Evolutionary conservation across 35 echinoderm and acorn worm genomes (phyloP).

Genomic region (Amphiura filiformis): DNA sequence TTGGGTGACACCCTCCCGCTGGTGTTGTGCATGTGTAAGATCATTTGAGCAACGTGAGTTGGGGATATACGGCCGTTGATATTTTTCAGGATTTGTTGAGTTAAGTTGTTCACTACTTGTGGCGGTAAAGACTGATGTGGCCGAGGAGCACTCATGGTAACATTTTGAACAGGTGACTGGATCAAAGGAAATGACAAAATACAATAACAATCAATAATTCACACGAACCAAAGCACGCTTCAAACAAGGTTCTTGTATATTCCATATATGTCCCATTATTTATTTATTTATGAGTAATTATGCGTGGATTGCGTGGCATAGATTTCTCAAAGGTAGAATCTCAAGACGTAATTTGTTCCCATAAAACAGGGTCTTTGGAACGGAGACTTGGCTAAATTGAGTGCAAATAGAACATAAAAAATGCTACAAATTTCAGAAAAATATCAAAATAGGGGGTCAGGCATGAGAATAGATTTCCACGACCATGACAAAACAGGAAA

Average conservation of each 20-base stretch:
- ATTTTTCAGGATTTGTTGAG: slow-evolving; percentile 67
- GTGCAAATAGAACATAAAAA: no score
- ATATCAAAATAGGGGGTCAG: no score
- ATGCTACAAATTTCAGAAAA: no score
- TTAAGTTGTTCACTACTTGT: slow-evolving; percentile 55
- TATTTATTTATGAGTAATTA: not conserved
- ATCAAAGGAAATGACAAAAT: not conserved
- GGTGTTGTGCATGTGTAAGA: slow-evolving; percentile 50
- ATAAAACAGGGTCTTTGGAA: no score
- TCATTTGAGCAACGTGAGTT: slow-evolving; percentile 69
- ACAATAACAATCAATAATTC: not conserved
- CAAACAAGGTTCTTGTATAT: no score
- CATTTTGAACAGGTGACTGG: not conserved
- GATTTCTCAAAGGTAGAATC: no score
- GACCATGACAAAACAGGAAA: no score
- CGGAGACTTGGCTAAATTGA: no score
- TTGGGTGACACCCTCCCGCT: slow-evolving; percentile 79
- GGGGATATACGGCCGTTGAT: slow-evolving; percentile 77
- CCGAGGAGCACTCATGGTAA: not conserved
- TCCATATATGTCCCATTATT: not conserved
- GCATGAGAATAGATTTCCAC: no score
- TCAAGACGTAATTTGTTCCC: no score
- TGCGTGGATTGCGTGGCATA: not conserved
- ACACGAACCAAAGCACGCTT: no score
- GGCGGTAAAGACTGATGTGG: slow-evolving; percentile 15